Evolutionary conservation across 2,797 vertebrate species (phyloP).

Genomic region (Pangasius macronema): DNA sequence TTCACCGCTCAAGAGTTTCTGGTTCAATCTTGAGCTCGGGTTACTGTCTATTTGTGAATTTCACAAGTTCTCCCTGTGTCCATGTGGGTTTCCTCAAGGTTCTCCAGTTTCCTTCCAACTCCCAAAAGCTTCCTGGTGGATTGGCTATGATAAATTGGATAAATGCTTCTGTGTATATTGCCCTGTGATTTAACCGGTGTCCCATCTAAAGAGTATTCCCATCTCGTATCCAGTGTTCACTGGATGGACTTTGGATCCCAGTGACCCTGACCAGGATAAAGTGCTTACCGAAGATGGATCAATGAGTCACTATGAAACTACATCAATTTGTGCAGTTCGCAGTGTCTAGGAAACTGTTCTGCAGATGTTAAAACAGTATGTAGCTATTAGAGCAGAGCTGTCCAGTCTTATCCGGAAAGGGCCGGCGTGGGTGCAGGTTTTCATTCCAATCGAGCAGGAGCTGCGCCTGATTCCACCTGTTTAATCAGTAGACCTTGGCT

Average conservation of each 20-base stretch:
- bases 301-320: background rate
- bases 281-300: background rate
- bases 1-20: background rate
- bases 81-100: background rate
- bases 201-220: background rate
- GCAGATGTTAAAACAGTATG: background rate
- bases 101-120: background rate
- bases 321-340: background rate
- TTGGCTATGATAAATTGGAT: background rate
- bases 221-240: background rate
- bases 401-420: too few relatives aligned
- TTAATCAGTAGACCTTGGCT: too few relatives aligned
- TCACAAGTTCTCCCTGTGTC: background rate
- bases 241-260: background rate
- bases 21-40: background rate
- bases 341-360: background rate
- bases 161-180: background rate
- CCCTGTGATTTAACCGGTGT: background rate
- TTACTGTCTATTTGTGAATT: background rate
- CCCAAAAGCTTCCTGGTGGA: background rate
- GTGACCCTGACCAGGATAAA: background rate
- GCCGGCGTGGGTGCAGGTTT: too few relatives aligned
- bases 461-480: too few relatives aligned
- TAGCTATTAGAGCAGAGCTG: background rate
- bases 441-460: too few relatives aligned